Percentiles rank a stretch among this genome's conserved stretches.
These are phyloP conservation scores for Ypsolopha sequella DNA, from an alignment of 2,888 invertebrate genomes.

Conservation along the genomic window DNA sequence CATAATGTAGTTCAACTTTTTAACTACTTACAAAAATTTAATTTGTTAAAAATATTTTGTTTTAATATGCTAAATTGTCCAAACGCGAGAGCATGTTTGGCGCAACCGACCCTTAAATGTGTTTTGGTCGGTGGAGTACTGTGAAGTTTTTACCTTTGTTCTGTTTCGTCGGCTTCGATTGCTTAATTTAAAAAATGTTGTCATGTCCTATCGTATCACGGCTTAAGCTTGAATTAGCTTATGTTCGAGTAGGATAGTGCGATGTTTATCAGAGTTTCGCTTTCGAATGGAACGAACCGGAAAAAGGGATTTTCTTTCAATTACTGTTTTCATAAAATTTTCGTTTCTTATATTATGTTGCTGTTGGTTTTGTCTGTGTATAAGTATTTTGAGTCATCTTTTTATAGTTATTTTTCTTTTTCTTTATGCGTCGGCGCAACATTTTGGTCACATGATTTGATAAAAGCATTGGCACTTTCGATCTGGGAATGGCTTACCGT, in stretches of 20 bases:
- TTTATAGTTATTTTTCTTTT: constrained; percentile 9
- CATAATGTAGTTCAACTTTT: no score
- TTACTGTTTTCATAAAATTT: neutral
- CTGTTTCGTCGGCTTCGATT: neutral
- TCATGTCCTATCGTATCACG: no score
- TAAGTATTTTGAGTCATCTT: neutral
- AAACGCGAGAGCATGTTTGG: no score
- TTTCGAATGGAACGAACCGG: no score
- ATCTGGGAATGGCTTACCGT: constrained; percentile 49
- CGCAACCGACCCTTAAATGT: no score
- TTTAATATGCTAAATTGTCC: no score
- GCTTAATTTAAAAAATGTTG: no score
- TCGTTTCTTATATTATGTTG: constrained; percentile 12
- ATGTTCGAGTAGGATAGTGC: no score
- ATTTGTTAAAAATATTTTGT: no score
- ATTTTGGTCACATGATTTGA: constrained; percentile 32
- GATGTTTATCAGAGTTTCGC: no score
- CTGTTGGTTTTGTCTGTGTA: constrained; percentile 3
- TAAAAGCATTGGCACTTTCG: constrained; percentile 42
- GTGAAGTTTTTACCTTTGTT: constrained; percentile 4
- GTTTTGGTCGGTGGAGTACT: constrained; percentile 10
- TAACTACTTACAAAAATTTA: no score
- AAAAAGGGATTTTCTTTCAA: neutral
- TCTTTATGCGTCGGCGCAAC: constrained; percentile 65
- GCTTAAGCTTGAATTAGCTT: no score